Conservation (phyloP, 1,140 invertebrate genomes). For the Stegodyphus dumicola region DNA sequence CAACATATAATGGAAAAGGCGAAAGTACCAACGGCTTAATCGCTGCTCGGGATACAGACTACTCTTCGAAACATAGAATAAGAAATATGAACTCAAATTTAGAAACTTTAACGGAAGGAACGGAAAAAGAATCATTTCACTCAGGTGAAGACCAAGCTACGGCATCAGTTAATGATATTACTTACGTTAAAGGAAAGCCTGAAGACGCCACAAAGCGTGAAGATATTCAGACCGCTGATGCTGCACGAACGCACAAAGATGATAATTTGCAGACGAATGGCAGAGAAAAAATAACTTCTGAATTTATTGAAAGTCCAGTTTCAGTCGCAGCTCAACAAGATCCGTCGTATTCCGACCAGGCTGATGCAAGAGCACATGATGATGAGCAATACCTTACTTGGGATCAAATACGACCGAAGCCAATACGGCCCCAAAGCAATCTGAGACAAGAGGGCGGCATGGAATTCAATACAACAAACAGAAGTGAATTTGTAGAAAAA, state of each 20-base stretch:
- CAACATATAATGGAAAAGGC: conserved; percentile 18
- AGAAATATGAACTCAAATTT: neutral
- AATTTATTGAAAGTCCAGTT: neutral
- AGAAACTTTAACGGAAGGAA: conserved; percentile 24
- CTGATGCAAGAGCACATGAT: neutral
- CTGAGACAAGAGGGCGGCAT: conserved; percentile 57
- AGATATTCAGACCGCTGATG: neutral
- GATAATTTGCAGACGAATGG: neutral
- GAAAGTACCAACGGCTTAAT: conserved; percentile 4
- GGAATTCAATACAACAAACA: conserved; percentile 55
- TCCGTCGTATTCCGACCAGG: neutral
- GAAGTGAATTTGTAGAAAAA: conserved; percentile 38
- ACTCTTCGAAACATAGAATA: neutral
- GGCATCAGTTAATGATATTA: neutral
- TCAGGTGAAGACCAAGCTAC: neutral
- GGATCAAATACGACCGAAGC: conserved; percentile 44
- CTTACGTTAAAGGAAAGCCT: neutral
- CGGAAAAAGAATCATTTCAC: conserved; percentile 14
- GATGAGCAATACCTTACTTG: conserved; percentile 30
- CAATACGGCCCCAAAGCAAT: conserved; percentile 40
- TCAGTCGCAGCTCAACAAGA: neutral
- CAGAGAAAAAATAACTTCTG: neutral
- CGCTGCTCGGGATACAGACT: conserved; percentile 22
- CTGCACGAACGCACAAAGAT: neutral
- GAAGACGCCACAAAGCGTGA: neutral